Base-by-base conservation (phyloP, 2,797 vertebrate genomes). In the Danio choprae region DNA sequence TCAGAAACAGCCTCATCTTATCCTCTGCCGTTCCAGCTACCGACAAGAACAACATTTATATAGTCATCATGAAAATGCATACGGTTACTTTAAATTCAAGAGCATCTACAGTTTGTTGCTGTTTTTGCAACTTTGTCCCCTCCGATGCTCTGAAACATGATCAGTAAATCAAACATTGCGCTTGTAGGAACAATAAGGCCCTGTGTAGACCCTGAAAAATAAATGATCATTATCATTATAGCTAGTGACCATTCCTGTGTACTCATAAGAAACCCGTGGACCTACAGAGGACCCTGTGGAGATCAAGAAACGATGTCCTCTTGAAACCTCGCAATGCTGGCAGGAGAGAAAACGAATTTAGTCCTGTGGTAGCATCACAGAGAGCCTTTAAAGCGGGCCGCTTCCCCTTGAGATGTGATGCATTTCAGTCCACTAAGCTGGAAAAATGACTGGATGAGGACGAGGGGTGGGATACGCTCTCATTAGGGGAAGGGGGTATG, bases 1-100 rank as follows among this genome's bases (percentile, higher is more conserved):
- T 98, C 77, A 99, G 94, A 90, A 99, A 99, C 48, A 99, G 93
- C 65, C 98, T 93, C 95, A 99, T 97, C 90, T 99, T 99, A 88
- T 99, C 98, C 87, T 99, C 98, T 38, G 97, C 95, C 48, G 96
- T 98, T 84, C 98, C 98, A 0, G 96, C 98, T 98, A 90, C 81
- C 79, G 58, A 87, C 68, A 89, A 85, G 78, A 55, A 80, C 15
- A 68, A 74, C 43, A 83, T 74, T 72, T 56, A 76, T 81, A 59
- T 67, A 75, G 18, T 22, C 44, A 74, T 74, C 9, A 53, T 58
- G 64, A 74, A 62, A 82, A 82, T 46, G 63, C 55, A 81, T 77
- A 75, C 20, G 60, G 63, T 82, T 80, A 58, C 81, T 81, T 84
- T 81, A 68, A 68, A 81, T 62, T 78, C 63, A 56, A 56, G 73